A percentile compares a stretch with the other conserved stretches of the same genome.
These are phyloP conservation scores for Ceratosolen solmsi DNA, from an alignment of 1,140 invertebrate genomes.

Conservation along the genomic window DNA sequence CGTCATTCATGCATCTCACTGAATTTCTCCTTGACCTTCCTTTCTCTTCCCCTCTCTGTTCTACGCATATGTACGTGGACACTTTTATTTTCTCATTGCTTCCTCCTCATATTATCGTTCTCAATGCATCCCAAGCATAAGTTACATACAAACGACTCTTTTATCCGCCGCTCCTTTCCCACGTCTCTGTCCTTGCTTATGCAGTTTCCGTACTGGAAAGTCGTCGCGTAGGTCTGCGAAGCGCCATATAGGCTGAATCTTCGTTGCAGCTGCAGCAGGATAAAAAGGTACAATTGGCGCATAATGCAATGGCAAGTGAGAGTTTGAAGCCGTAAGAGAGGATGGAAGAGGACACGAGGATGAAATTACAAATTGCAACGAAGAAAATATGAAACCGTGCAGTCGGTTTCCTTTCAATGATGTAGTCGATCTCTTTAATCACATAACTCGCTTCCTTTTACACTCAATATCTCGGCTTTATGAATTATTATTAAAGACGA, in stretches of 20 bases:
- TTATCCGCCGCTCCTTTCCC: background rate
- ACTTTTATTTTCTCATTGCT: background rate
- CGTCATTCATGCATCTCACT: background rate
- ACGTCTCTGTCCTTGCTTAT: background rate
- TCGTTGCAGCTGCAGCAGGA: background rate
- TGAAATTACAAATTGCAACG: background rate
- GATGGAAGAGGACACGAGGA: background rate
- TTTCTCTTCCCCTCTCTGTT: background rate
- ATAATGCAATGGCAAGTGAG: background rate
- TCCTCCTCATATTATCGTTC: background rate
- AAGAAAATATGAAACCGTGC: background rate
- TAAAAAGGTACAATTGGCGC: background rate
- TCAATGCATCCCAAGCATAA: background rate
- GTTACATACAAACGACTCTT: background rate
- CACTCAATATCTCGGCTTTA: too few relatives aligned
- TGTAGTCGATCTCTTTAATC: too few relatives aligned
- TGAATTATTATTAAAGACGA: too few relatives aligned
- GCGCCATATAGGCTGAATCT: background rate
- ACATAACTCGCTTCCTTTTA: too few relatives aligned
- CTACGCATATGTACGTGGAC: background rate
- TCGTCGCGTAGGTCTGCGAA: background rate
- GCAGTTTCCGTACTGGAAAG: background rate
- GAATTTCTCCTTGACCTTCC: background rate
- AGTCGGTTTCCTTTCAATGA: too few relatives aligned
- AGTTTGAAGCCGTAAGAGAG: background rate